A percentile compares a stretch with the other conserved stretches of the same genome.
Evolutionary conservation across 2,113 vertebrate genomes (phyloP).

Genomic region (Otus sunia): DNA sequence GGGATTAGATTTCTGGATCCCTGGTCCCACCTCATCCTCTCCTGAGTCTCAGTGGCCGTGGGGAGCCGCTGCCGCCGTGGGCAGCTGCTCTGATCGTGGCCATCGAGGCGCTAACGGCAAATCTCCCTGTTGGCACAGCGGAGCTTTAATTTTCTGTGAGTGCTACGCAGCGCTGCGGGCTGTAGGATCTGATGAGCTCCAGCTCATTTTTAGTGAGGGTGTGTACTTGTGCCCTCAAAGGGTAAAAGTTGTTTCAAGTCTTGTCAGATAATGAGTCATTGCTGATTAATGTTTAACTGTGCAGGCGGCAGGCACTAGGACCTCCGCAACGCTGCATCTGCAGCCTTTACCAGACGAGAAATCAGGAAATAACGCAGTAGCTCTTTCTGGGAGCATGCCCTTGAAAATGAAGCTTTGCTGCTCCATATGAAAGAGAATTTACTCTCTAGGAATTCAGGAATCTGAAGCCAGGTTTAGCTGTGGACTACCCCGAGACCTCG

Average conservation of each 20-base stretch:
- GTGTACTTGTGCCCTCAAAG: neutral
- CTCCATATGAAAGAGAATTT: neutral
- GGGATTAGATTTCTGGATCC: too few species aligned
- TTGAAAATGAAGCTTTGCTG: neutral
- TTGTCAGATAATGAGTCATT: neutral
- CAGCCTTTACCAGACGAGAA: neutral
- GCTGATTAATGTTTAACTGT: neutral
- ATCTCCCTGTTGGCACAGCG: neutral
- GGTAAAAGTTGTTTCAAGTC: neutral
- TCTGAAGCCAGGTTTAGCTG: neutral
- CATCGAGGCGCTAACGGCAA: neutral
- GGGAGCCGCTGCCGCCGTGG: neutral
- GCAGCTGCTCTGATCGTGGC: rapidly evolving
- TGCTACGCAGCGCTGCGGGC: neutral
- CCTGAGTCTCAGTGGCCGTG: neutral
- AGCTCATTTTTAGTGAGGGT: neutral
- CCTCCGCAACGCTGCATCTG: neutral
- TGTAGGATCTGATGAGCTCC: neutral
- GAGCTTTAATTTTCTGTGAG: neutral
- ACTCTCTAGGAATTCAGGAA: neutral
- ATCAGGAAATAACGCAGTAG: slow-evolving; percentile 29
- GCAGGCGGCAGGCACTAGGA: neutral
- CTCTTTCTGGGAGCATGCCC: neutral
- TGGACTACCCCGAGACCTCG: rapidly evolving
- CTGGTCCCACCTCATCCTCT: neutral